Evolutionary conservation across 2,888 invertebrate genomes (phyloP).

Genomic region (Pheosia gnoma): DNA sequence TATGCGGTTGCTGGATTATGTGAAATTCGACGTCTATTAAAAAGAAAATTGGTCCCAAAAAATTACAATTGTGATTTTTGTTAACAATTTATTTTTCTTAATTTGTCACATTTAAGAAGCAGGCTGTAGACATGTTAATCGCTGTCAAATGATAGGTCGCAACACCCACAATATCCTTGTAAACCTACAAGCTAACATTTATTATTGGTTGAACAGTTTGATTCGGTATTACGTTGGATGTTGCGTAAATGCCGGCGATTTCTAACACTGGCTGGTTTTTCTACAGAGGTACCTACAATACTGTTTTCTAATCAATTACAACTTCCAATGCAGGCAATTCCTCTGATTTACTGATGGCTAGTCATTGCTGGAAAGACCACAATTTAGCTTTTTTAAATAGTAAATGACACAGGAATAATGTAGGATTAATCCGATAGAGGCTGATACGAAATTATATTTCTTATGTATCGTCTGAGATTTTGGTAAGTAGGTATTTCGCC

Average conservation of each 20-base stretch:
- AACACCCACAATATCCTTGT: not conserved
- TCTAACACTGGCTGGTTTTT: constrained; percentile 19
- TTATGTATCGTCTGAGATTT: too few species aligned
- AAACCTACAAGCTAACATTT: not conserved
- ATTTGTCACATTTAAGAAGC: too few species aligned
- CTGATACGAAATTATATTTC: too few species aligned
- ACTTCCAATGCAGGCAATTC: not conserved
- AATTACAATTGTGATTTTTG: too few species aligned
- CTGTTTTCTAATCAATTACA: constrained; percentile 2
- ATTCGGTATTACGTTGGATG: constrained; percentile 14
- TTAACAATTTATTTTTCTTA: too few species aligned
- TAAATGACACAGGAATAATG: too few species aligned
- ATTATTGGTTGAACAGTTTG: constrained; percentile 1
- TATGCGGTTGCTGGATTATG: too few species aligned
- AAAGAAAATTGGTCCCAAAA: too few species aligned
- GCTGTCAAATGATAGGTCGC: not conserved
- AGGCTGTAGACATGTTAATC: too few species aligned
- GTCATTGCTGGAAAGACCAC: not conserved
- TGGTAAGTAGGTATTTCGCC: too few species aligned
- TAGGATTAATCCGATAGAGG: too few species aligned
- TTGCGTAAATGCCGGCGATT: constrained; percentile 30
- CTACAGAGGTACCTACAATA: not conserved
- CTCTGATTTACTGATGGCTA: not conserved
- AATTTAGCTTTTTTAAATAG: not conserved
- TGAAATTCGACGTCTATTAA: too few species aligned